These are phyloP conservation scores for Tichodroma muraria DNA, from an alignment of 2,113 vertebrate genomes.

Conservation along the genomic window DNA sequence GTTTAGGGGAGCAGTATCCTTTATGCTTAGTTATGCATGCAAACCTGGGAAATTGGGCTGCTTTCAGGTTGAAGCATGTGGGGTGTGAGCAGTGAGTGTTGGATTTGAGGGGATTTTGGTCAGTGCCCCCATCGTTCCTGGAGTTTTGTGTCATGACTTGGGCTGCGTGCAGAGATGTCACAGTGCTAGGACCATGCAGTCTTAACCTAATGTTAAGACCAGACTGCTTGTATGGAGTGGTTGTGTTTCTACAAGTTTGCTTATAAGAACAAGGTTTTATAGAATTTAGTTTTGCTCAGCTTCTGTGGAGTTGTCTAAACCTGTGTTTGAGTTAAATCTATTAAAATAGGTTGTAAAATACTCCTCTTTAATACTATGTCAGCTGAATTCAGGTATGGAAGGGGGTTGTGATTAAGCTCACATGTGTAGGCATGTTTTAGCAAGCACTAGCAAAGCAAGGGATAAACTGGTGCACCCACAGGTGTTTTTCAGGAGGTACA, in stretches of 20 bases:
- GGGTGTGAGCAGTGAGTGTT: accelerated
- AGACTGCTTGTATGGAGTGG: background rate
- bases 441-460: background rate
- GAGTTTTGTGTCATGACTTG: background rate
- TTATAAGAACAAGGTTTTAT: background rate
- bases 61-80: background rate
- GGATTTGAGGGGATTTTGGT: background rate
- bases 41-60: background rate
- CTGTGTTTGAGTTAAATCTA: background rate
- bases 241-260: background rate
- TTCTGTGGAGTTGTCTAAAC: background rate
- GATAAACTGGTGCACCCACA: background rate
- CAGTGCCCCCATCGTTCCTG: background rate
- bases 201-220: background rate
- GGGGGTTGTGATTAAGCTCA: background rate
- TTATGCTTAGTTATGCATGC: background rate
- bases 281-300: background rate
- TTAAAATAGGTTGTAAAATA: background rate
- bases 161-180: background rate
- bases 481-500: background rate
- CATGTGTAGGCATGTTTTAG: background rate
- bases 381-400: background rate
- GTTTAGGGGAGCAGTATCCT: background rate
- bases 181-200: background rate
- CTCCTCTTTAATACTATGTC: background rate